Evolutionary conservation across 2,113 vertebrate genomes (phyloP), one percentile per base, ranked within the genome.

Genomic region (Caranx melampygus): DNA sequence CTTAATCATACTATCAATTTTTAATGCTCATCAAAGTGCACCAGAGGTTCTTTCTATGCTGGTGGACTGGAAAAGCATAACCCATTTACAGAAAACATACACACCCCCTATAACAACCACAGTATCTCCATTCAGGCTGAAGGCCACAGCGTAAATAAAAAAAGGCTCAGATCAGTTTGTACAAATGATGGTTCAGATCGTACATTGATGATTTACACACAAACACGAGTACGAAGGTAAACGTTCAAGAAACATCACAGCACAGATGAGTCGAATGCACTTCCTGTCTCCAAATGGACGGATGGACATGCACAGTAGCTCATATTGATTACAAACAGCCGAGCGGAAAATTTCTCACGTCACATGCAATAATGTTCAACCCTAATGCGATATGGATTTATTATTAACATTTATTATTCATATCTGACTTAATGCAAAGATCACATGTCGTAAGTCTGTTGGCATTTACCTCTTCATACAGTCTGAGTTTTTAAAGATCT

Each of bases 21-120:
- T 79, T 75, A 81, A 82, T 73, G 65, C 33, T 49, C 11, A 54
- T 79, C 68, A 88, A 87, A 88, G 68, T 51, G 72, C 75, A 78
- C 44, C 82, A 57, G 31, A 63, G 58, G 42, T 55, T 61, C 12
- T 9, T 3, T 47, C 31, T 16, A 37, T 73, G 79, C 85, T 89
- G 78, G 72, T 82, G 79, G 66, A 79, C n/a, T 40, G 6, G 67
- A 33, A 80, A 65, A 54, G 65, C 1, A 26, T 42, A 68, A 60
- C 9, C 6, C 35, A 31, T 16, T 49, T 45, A 52, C 59, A 75
- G 26, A 72, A 52, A 79, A 45, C 75, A 35, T 3, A 70, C 20
- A 76, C n/a, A 34, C 10, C 16, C 71, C 52, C 37, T n/a, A n/a
- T 7, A 2, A 16, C 31, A 37, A 16, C 0, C 4, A 21, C 54